These are phyloP conservation scores for Scleropages formosus DNA, from an alignment of 2,797 vertebrate genomes.

Conservation along the genomic window DNA sequence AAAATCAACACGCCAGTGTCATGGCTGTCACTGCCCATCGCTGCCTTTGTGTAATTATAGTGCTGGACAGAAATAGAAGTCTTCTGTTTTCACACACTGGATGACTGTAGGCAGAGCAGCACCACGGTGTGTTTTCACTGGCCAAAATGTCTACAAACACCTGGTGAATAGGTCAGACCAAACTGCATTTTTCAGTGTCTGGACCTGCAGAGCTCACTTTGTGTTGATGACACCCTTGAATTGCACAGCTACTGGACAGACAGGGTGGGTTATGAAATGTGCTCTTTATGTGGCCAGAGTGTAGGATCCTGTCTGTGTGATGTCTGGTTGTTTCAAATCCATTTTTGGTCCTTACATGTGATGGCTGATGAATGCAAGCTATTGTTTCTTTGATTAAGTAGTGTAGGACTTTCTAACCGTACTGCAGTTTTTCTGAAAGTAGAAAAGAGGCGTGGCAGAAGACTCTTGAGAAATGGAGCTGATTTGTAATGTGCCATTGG, in stretches of 20 bases:
- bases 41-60: conserved; percentile 24
- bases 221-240: no score
- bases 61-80: conserved; percentile 13
- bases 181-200: neutral
- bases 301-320: neutral
- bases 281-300: neutral
- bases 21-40: no score
- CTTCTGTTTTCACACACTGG: neutral
- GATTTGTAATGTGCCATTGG: no score
- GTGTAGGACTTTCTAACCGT: no score
- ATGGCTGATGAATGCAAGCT: neutral
- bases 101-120: neutral
- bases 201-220: conserved; percentile 7
- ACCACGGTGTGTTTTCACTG: neutral
- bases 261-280: neutral
- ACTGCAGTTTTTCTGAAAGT: no score
- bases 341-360: neutral
- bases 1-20: no score
- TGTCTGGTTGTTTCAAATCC: neutral
- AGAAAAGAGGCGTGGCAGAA: no score
- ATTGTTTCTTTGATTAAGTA: neutral
- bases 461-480: no score
- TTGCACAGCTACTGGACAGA: no score
- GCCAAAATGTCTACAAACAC: neutral
- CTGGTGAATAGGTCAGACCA: neutral